Percentiles rank a stretch among this genome's conserved stretches.
phyloP scores from a whole-genome alignment of 2,888 invertebrate genomes.

The Julus scanicus region DNA sequence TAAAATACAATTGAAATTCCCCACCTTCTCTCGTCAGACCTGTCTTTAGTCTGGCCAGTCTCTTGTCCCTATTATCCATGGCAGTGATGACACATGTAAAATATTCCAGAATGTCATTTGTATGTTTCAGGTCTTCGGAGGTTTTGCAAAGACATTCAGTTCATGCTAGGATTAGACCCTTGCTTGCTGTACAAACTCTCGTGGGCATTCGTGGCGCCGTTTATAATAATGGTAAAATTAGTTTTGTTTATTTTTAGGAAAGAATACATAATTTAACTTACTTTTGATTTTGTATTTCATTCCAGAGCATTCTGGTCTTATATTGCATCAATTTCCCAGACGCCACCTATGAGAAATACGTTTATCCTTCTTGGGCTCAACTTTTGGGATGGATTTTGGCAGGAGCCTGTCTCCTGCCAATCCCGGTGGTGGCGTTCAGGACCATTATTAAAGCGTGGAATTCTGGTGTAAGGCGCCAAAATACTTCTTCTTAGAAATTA shows the following conservation, averaged over 20 bases:
- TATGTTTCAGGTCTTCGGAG: slow-evolving; percentile 54
- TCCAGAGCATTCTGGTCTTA: slow-evolving; percentile 41
- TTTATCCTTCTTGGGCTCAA: slow-evolving; percentile 19
- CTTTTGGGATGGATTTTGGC: slow-evolving; percentile 49
- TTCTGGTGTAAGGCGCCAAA: not conserved
- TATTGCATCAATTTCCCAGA: slow-evolving; percentile 41
- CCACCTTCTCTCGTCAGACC: too few species aligned
- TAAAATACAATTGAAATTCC: too few species aligned
- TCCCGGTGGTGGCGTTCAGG: slow-evolving; percentile 37
- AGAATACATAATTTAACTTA: not conserved
- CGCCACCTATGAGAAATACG: slow-evolving; percentile 41
- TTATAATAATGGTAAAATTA: slow-evolving; percentile 63
- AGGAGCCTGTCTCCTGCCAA: slow-evolving; percentile 30
- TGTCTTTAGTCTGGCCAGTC: too few species aligned
- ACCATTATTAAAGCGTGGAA: not conserved
- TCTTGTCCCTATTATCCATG: too few species aligned
- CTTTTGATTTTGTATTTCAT: not conserved
- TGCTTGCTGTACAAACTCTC: slow-evolving; percentile 66
- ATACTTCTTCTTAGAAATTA: not conserved
- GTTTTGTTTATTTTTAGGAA: not conserved
- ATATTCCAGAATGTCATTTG: not conserved
- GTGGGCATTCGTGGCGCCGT: slow-evolving; percentile 66
- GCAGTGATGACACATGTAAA: not conserved
- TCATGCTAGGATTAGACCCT: slow-evolving; percentile 63
- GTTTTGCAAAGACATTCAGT: slow-evolving; percentile 63